Evolutionary conservation across 2,888 invertebrate species (phyloP), one percentile per base, ranked within the genome.

Genomic region (Entomobrya multifasciata): DNA sequence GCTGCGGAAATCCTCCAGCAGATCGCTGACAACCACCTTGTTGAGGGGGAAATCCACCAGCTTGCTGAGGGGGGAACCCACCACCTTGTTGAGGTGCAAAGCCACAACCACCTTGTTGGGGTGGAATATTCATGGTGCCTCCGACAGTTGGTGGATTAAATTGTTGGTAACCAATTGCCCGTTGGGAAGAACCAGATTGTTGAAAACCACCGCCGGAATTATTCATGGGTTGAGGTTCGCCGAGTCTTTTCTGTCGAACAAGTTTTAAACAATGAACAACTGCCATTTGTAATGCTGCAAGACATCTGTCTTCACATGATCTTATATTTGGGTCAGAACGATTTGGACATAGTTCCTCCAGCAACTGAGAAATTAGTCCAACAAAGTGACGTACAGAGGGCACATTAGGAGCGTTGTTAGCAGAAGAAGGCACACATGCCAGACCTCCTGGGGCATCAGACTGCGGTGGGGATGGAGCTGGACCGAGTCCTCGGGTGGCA

Each of bases 271-370:
- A 55, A 36, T 76, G 55, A 10, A 52, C 55, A 13, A 76, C 20
- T 1, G 55, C 20, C 27, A 8, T 30, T 57, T 76, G 76, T 20
- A 76, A 20, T 30, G 76, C 76, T 6, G 76, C 76, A 0, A 76
- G 57, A 57, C 76, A 76, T 36, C 36, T 57, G 20, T 76, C 76
- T 13, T 76, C 76, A 20, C 57, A 76, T 3, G 55, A 3, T 1
- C 36, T 65, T 41, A 41, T 10, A 20, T 65, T 36, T 2, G 55
- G 36, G 15, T 76, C 57, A 6, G 36, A 4, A 13, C 76, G 55
- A 15, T 36, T 55, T 11, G 76, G 76, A 57, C 76, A 57, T 22
- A n/a, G 57, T 2, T 76, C 57, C 20, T 76, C 76, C 20, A 76
- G n/a, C 17, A 76, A 22, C 11, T 22, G 36, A 0, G 76, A 52